These are phyloP conservation scores for Melanotaenia duboulayi DNA, from an alignment of 2,113 vertebrate species.

Conservation along the genomic window DNA sequence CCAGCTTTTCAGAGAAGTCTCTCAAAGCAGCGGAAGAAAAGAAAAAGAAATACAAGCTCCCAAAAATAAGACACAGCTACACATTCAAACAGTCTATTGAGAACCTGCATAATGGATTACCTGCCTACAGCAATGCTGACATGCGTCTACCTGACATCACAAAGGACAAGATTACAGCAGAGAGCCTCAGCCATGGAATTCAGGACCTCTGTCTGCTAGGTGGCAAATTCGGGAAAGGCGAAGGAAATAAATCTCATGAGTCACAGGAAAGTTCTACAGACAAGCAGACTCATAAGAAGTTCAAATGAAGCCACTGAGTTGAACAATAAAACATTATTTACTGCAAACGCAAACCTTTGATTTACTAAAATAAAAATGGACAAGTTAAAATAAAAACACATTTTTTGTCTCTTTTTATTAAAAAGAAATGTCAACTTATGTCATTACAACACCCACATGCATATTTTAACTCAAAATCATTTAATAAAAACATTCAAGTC, in stretches of 20 bases:
- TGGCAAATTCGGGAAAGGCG: not conserved
- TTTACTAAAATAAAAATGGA: not conserved
- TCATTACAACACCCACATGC: conserved; percentile 6
- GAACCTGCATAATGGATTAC: conserved; percentile 78
- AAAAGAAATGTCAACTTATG: conserved; percentile 27
- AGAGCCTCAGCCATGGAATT: not conserved
- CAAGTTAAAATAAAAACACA: conserved; percentile 8
- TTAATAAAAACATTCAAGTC: not conserved
- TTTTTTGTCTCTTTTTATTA: conserved; percentile 28
- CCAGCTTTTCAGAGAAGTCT: not conserved
- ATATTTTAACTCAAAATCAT: conserved; percentile 22
- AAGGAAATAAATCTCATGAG: not conserved
- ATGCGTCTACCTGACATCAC: not conserved
- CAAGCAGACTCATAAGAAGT: not conserved
- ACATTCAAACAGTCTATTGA: conserved; percentile 64
- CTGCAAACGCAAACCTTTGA: not conserved
- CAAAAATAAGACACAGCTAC: conserved; percentile 38
- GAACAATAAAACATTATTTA: not conserved
- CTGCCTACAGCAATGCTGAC: conserved; percentile 26
- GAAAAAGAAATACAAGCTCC: not conserved
- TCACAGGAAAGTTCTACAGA: not conserved
- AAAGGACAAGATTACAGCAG: not conserved
- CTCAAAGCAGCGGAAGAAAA: not conserved
- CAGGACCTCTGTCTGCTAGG: not conserved
- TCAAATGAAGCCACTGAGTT: not conserved